Conservation (phyloP, 2,888 invertebrate genomes). For the Trissonchulus latispiculum region DNA sequence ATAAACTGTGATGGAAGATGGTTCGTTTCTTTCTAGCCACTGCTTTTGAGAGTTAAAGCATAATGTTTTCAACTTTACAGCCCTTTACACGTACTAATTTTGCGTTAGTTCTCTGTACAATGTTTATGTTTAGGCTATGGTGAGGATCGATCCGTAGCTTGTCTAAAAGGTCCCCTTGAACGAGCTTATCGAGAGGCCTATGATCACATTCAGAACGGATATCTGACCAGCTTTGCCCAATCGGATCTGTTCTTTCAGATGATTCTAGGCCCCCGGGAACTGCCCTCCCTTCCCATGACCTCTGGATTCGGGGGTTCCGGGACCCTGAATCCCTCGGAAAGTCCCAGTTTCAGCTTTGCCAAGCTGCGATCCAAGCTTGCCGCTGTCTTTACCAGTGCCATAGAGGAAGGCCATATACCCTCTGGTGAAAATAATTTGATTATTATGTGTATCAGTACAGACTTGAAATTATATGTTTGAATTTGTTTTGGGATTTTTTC, state of each 20-base stretch:
- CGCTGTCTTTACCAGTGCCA: neutral
- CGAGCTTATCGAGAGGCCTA: constrained; percentile 37
- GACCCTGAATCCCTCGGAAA: neutral
- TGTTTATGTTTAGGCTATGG: too few relatives aligned
- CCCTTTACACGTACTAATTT: too few relatives aligned
- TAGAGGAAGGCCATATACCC: neutral
- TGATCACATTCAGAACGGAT: constrained; percentile 33
- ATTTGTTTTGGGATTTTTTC: too few relatives aligned
- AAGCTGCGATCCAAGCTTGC: neutral
- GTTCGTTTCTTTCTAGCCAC: too few relatives aligned
- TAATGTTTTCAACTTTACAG: too few relatives aligned
- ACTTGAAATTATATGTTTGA: too few relatives aligned
- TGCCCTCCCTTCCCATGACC: neutral
- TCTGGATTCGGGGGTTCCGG: too few relatives aligned
- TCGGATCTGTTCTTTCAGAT: constrained; percentile 29
- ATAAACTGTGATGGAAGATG: too few relatives aligned
- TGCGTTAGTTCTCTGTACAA: too few relatives aligned
- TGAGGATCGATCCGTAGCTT: neutral
- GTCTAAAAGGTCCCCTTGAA: neutral
- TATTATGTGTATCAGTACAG: too few relatives aligned
- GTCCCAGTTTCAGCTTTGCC: constrained; percentile 8
- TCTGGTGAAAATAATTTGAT: too few relatives aligned
- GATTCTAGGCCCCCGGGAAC: constrained; percentile 8
- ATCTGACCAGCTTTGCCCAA: constrained; percentile 39
- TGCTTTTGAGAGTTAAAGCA: too few relatives aligned